Evolutionary conservation across 1,140 invertebrate species (phyloP).

Genomic region (Drosophila arizonae): DNA sequence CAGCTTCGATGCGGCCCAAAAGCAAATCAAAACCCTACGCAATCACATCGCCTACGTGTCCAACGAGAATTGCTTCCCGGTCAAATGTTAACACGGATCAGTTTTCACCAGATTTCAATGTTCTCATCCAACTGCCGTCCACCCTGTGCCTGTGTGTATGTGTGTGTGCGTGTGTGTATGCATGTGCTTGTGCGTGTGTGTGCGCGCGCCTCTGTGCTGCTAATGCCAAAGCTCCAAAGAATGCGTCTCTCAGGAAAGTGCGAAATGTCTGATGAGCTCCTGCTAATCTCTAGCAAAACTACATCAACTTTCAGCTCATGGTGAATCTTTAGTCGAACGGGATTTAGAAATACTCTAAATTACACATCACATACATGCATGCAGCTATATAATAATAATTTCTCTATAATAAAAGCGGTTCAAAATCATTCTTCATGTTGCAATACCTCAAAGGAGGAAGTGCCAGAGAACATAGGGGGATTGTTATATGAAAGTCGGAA

Average conservation of each 20-base stretch:
- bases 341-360: not conserved
- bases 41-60: constrained; percentile 80
- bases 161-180: not conserved
- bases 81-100: constrained; percentile 60
- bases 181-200: not conserved
- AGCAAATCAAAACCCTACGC: constrained; percentile 79
- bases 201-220: not conserved
- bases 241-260: not conserved
- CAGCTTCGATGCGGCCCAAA: constrained; percentile 81
- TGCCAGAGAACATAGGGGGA: no score
- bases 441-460: not conserved
- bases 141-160: not conserved
- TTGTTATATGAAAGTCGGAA: no score
- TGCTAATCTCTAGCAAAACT: not conserved
- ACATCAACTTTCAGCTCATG: constrained; percentile 2
- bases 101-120: not conserved
- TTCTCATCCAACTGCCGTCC: not conserved
- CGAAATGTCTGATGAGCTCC: not conserved
- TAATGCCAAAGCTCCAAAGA: no score
- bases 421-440: not conserved
- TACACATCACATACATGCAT: not conserved
- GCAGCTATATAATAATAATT: not conserved
- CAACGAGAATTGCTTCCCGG: constrained; percentile 80
- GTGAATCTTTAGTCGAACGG: not conserved
- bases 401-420: constrained; percentile 9